Evolutionary conservation across 2,113 vertebrate species (phyloP), one percentile per base, ranked within the genome.

Genomic region (Bambusicola thoracicus): DNA sequence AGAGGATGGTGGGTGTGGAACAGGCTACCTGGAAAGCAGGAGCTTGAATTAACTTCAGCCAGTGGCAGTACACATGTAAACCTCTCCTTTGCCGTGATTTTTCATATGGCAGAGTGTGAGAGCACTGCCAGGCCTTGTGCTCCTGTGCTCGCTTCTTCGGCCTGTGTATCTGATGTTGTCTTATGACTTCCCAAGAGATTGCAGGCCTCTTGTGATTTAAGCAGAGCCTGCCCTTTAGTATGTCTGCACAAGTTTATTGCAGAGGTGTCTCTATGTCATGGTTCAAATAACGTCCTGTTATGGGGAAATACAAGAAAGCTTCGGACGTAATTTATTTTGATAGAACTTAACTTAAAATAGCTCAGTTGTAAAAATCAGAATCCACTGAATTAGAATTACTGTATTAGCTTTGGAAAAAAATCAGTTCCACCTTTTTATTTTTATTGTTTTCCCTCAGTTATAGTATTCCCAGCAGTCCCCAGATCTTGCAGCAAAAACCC

Each of bases 181-280:
- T 55, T 22, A n/a, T 66, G 41, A 36, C 40, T 55, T 43, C 30
- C 14, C 14, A 8, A 6, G 40, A 48, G n/a, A n/a, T n/a, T 25
- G 12, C 40, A 15, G 49, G 19, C 13, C 40, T 68, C 55, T 51
- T 78, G 20, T n/a, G 6, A 4, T 44, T 29, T 32, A 32, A 20
- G 16, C 29, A 32, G 78, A 51, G 17, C 43, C 21, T 69, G 22
- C 6, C 56, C 69, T 75, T 59, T 32, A 38, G 38, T 48, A 12
- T 1, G 0, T 11, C 1, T 3, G n/a, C 36, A 13, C 62, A 30
- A 29, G 12, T 41, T 46, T 46, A 32, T 48, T 59, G 34, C 18
- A 53, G 14, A 22, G 13, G 38, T 8, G 10, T 55, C 13, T 80
- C 6, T 66, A 10, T 58, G 16, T 69, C 22, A 13, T 66, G 63